A percentile compares a stretch with the other conserved stretches of the same genome.
phyloP scores from a whole-genome alignment of 2,888 invertebrate genomes.

The Lepidocyrtinus sp. region DNA sequence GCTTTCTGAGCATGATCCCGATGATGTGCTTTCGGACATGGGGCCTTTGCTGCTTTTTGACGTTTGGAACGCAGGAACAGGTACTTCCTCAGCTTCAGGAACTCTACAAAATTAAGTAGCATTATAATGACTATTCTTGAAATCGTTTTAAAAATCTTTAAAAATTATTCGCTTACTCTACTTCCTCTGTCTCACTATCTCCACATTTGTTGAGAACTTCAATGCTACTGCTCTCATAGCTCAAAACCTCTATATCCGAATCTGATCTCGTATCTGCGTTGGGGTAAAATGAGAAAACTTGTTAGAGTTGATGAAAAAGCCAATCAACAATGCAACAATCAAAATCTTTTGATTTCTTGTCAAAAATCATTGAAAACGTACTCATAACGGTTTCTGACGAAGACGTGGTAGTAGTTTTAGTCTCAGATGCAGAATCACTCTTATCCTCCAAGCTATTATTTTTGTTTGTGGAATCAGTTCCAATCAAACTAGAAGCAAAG shows the following conservation, averaged over 20 bases:
- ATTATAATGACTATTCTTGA: not conserved
- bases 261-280: constrained; percentile 67
- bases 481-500: constrained; percentile 58
- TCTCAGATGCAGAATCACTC: constrained; percentile 54
- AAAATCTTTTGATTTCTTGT: not conserved
- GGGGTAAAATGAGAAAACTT: constrained; percentile 19
- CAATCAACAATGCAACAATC: too few species aligned
- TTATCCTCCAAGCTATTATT: constrained; percentile 50
- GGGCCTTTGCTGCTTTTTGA: constrained; percentile 38
- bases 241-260: constrained; percentile 69
- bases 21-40: constrained; percentile 68
- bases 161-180: constrained; percentile 69
- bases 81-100: constrained; percentile 67
- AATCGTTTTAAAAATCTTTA: not conserved
- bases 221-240: constrained; percentile 69
- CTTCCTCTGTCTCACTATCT: constrained; percentile 65
- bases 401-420: constrained; percentile 44
- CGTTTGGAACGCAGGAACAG: constrained; percentile 41
- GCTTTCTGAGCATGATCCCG: constrained; percentile 67
- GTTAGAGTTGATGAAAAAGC: too few species aligned
- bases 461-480: constrained; percentile 24
- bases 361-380: constrained; percentile 29
- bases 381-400: constrained; percentile 52
- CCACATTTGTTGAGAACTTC: constrained; percentile 68
- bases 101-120: constrained; percentile 52